Conservation (phyloP, 2,797 vertebrate species). For the Tadarida brasiliensis region DNA sequence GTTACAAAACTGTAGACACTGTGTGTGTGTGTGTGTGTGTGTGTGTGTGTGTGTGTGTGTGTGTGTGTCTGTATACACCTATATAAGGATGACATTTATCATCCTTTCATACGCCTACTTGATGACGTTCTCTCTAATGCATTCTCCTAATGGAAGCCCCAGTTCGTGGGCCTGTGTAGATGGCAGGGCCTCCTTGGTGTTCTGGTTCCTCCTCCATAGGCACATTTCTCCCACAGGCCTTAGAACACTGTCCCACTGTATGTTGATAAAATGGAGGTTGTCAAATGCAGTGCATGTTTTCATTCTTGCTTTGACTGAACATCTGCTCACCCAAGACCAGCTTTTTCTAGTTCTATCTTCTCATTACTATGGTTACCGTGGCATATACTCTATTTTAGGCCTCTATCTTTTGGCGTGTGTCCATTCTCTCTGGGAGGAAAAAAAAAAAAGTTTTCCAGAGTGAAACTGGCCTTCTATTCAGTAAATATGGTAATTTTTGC, state of each 20-base stretch:
- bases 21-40: neutral
- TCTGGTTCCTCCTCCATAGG: neutral
- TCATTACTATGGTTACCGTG: constrained; percentile 84
- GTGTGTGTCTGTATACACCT: neutral
- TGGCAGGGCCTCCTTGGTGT: neutral
- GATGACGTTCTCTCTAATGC: neutral
- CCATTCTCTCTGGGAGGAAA: constrained; percentile 75
- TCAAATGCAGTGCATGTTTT: constrained; percentile 80
- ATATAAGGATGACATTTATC: too few relatives aligned
- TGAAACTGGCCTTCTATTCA: constrained; percentile 81
- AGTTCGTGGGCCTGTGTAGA: neutral
- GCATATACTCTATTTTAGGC: constrained; percentile 82
- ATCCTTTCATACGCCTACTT: neutral
- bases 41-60: neutral
- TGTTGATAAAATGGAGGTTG: constrained; percentile 69
- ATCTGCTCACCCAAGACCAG: constrained; percentile 82
- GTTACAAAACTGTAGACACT: neutral
- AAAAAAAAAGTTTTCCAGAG: constrained; percentile 79
- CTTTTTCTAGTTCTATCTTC: constrained; percentile 77
- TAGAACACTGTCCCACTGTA: constrained; percentile 81
- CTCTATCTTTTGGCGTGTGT: constrained; percentile 83
- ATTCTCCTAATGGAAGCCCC: neutral
- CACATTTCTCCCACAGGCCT: constrained; percentile 62
- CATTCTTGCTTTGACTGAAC: constrained; percentile 82
- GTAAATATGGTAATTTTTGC: constrained; percentile 84